Evolutionary conservation across 2,888 invertebrate genomes (phyloP), one percentile per base, ranked within the genome.

Genomic region (Portevinia maculata): DNA sequence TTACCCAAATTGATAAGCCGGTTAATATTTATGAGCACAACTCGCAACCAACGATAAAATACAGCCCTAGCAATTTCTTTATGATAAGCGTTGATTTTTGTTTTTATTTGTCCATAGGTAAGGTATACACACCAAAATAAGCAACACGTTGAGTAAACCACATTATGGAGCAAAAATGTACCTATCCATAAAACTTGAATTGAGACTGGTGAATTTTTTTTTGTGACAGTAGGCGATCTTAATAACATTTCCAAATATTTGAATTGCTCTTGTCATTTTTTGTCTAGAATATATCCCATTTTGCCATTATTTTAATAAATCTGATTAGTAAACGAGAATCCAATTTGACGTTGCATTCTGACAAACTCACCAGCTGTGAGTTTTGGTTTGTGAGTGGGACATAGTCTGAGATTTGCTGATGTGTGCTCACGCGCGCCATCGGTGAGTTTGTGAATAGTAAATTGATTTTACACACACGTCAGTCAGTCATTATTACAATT

Each of bases 1-100:
- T 69, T 76, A 69, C 75, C 70, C 76, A 59, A 76, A 76, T 70
- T 76, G 81, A 81, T 81, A 81, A 81, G 52, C 34, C 24, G 13
- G 52, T 13, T 44, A 32, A 32, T 64, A 70, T 81, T 75, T 76
- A 76, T 19, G 39, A 69, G 69, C 44, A 59, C 60, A 75, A 37
- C 52, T 17, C 69, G 13, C 37, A 32, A 21, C n/a, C 60, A 34
- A 13, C 48, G 17, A 15, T 70, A 50, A 70, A 70, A 76, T 76
- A 76, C 37, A 34, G 30, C 59, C 28, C 13, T 46, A 39, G 57
- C 62, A 19, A 70, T 53, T 65, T 57, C 70, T 81, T 81, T 81
- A 81, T 76, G 50, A 59, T 50, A 24, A 15, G 30, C 57, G 59
- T 62, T 52, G 37, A 44, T 44, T 62, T 48, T 32, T 39, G 4